Evolutionary conservation across 2,888 invertebrate genomes (phyloP).

Genomic region (Calephelis perditalis): DNA sequence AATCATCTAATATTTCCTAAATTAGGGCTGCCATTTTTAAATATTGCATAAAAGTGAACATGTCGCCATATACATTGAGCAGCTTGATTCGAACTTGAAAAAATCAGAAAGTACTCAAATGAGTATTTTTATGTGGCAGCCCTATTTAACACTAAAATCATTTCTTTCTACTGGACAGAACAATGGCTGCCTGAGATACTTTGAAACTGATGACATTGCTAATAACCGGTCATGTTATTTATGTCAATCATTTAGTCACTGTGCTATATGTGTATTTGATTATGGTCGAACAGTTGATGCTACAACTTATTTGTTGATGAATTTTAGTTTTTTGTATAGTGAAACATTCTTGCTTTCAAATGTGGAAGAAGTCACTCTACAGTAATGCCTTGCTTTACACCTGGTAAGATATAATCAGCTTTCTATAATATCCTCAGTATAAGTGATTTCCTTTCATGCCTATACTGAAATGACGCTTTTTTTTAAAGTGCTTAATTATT

Average conservation of each 20-base stretch:
- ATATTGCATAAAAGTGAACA: no score
- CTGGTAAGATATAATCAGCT: constrained; percentile 77
- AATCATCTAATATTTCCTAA: background rate
- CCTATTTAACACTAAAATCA: constrained; percentile 5
- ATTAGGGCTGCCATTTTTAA: constrained; percentile 1
- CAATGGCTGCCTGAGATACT: constrained; percentile 11
- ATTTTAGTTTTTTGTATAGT: constrained; percentile 74
- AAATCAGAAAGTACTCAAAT: no score
- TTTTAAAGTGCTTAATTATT: constrained; percentile 23
- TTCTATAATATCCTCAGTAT: constrained; percentile 75
- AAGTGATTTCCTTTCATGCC: constrained; percentile 68
- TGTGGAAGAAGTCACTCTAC: constrained; percentile 78
- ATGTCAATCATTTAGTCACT: constrained; percentile 64
- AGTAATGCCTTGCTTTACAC: constrained; percentile 77
- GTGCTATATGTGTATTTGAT: constrained; percentile 66
- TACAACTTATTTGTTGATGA: constrained; percentile 69
- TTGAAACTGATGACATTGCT: constrained; percentile 44
- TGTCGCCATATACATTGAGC: no score
- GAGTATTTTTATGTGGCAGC: background rate
- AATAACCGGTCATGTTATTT: constrained; percentile 46
- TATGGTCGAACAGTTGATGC: constrained; percentile 66
- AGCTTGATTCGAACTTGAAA: no score
- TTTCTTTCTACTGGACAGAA: constrained; percentile 3
- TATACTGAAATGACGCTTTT: constrained; percentile 64
- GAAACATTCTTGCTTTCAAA: constrained; percentile 76